Evolutionary conservation across 2,113 vertebrate species (phyloP), one percentile per base, ranked within the genome.

Genomic region (Coturnix japonica): DNA sequence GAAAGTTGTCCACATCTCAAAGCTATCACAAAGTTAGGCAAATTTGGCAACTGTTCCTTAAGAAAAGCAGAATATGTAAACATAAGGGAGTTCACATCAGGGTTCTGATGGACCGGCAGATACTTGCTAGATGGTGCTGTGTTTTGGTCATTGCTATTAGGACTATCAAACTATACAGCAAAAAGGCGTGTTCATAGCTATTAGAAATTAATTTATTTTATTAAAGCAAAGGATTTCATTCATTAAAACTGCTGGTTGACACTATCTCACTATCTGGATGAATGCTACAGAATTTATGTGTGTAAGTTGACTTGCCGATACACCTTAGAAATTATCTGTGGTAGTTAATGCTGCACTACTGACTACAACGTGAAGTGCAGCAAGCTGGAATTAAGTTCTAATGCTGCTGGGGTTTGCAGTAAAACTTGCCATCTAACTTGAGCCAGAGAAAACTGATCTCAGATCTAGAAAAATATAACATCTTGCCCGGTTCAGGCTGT

Each of bases 1-100:
- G 94, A 96, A 95, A 91, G 44, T 81, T 91, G 83, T 91, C 85
- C 57, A 31, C n/a, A 23, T 90, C 90, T 93, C 87, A 70, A 59
- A 95, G 47, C 85, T 93, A 81, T 94, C 92, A 72, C 67, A 87
- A 93, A 92, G 79, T 81, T n/a, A 81, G 54, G 67, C 70, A 86
- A 67, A 89, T 85, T 80, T 95, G 92, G 89, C 87, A 81, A 31
- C 4, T 28, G 80, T 75, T 90, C 72, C 83, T 49, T 51, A 39
- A 75, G 76, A 89, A 94, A 91, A 91, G 90, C 0, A 0, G 88
- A 89, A 43, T 35, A 64, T 0, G 0, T 63, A 53, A 91, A 70
- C 47, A 19, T 6, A 56, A 67, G 43, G 53, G 63, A 90, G 74
- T 31, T 89, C 22, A 1, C 49, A 73, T 65, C 23, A 31, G 64